Conservation (phyloP, 2,113 vertebrate genomes). For the Formicarius rufipectus region DNA sequence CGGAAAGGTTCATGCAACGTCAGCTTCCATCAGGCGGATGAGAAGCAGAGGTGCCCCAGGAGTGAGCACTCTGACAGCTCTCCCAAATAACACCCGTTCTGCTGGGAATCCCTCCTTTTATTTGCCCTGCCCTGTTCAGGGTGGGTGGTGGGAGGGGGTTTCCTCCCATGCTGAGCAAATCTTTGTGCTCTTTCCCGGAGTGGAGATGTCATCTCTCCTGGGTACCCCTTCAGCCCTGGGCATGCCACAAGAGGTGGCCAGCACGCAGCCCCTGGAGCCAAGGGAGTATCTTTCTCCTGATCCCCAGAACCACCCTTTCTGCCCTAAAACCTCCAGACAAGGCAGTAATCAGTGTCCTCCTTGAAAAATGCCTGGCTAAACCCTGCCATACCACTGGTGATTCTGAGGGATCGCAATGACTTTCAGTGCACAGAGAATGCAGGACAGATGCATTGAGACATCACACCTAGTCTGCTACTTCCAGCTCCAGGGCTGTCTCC, state of each 20-base stretch:
- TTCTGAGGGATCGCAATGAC: not conserved
- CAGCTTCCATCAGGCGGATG: constrained; percentile 61
- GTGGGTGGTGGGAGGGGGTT: not conserved
- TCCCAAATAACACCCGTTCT: constrained; percentile 24
- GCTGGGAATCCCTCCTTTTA: not conserved
- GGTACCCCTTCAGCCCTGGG: not conserved
- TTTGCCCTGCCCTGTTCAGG: not conserved
- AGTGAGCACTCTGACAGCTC: constrained; percentile 49
- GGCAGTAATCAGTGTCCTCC: not conserved
- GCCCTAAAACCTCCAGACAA: not conserved
- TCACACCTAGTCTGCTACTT: not conserved
- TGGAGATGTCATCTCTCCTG: not conserved
- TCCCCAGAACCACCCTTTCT: not conserved
- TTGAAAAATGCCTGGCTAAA: not conserved
- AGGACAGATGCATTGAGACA: not conserved
- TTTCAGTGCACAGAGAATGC: rapidly evolving
- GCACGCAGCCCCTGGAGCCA: not conserved
- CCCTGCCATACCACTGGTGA: rapidly evolving
- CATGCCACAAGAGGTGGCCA: rapidly evolving
- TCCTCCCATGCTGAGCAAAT: not conserved
- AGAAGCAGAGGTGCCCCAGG: constrained; percentile 56
- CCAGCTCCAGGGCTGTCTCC: not conserved
- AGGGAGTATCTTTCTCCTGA: not conserved
- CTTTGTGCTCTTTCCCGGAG: not conserved
- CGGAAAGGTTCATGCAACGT: constrained; percentile 62